phyloP scores from a whole-genome alignment of 2,888 invertebrate species.

The Erynnis tages region DNA sequence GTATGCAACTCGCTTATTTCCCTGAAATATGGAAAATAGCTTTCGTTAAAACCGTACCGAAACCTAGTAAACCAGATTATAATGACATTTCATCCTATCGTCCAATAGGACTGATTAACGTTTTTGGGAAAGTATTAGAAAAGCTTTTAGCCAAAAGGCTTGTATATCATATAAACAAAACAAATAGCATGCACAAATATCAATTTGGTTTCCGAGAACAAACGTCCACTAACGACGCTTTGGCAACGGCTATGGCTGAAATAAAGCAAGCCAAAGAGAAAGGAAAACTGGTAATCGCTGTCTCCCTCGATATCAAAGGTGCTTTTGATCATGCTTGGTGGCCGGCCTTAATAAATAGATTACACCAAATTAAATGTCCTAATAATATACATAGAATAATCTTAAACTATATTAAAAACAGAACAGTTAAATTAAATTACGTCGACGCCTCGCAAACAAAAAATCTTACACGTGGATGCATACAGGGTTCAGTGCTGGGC shows the following conservation, averaged over 20 bases:
- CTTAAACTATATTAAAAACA: not conserved
- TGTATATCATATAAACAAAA: not conserved
- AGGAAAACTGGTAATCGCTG: not conserved
- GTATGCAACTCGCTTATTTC: not conserved
- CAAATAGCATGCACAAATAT: not conserved
- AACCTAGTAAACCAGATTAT: not conserved
- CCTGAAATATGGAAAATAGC: not conserved
- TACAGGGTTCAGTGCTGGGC: conserved; percentile 29
- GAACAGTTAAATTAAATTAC: conserved; percentile 1
- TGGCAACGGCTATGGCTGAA: not conserved
- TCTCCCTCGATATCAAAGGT: not conserved
- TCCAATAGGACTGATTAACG: not conserved
- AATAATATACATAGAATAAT: not conserved
- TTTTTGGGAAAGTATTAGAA: not conserved
- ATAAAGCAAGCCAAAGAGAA: not conserved
- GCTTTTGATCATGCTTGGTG: not conserved
- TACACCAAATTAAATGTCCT: not conserved
- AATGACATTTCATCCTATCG: not conserved
- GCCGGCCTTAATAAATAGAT: not conserved
- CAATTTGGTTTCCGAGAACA: not conserved
- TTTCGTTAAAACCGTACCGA: not conserved
- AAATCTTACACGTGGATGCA: conserved; percentile 26
- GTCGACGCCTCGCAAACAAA: conserved; percentile 2
- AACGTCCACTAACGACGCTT: not conserved
- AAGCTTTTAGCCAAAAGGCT: not conserved